Evolutionary conservation across 2,888 invertebrate genomes (phyloP), one percentile per base, ranked within the genome.

Genomic region (Yponomeuta evonymella): DNA sequence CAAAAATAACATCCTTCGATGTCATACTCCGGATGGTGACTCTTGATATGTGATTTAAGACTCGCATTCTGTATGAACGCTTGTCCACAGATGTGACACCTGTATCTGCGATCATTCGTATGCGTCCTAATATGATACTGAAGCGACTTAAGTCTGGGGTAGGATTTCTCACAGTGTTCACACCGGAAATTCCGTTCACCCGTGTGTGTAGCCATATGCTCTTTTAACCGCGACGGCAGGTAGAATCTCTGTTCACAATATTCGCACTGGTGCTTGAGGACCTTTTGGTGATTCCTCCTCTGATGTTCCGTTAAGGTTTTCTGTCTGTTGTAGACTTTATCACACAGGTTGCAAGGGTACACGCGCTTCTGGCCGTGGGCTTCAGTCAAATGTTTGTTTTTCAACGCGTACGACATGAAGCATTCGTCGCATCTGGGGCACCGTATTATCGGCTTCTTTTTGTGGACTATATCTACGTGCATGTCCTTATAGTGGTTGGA

Each of bases 121-220:
- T 94, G 94, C 0, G 93, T 94, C 66, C 94, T 78, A 74, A 93
- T 91, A 76, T 94, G 94, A 48, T 94, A 94, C 66, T 94, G 94
- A 48, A 94, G 75, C 0, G 94, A 93, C 62, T 93, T 94, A 6
- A 93, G 81, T 70, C 94, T 87, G 0, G 94, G 94, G 76, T 94
- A 94, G 29, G 92, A 92, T 74, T 94, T 94, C 2, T 93, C 93
- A 77, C 94, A 94, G 65, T 93, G 87, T 48, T 93, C 92, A 76
- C 94, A 94, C 2, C 93, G 81, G 74, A 93, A 94, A n/a, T 92
- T 90, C 74, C 93, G 88, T 64, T 93, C 93, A 0, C 93, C 90
- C 0, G 93, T 93, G 71, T 94, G 94, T 0, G 90, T 89, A 0
- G 91, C 90, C 85, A 93, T 93, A 70, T 94, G 94, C 11, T 93